Conservation (phyloP, 2,113 vertebrate genomes). For the Caloenas nicobarica region DNA sequence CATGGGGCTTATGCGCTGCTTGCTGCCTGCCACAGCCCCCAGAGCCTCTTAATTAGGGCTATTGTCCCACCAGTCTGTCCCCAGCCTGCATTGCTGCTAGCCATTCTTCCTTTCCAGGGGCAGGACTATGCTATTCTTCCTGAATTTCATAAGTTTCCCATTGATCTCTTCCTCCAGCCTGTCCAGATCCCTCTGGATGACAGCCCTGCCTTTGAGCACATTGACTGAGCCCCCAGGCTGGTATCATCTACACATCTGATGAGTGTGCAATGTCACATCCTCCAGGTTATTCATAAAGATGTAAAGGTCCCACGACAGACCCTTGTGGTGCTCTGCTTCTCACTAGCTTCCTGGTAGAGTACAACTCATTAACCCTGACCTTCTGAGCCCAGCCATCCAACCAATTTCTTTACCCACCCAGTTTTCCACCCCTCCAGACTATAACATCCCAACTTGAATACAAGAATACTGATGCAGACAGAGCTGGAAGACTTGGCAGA, state of each 20-base stretch:
- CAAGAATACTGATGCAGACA: not conserved
- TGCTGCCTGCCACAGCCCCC: not conserved
- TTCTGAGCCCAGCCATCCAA: not conserved
- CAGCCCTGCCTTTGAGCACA: not conserved
- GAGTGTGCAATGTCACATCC: not conserved
- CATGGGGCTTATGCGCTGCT: not conserved
- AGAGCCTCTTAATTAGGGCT: not conserved
- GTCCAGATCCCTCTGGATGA: too few species aligned
- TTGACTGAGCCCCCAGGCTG: not conserved
- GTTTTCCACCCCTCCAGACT: not conserved
- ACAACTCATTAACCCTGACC: not conserved
- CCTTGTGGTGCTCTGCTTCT: not conserved
- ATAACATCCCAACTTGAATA: not conserved
- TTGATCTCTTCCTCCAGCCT: not conserved
- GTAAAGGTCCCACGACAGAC: not conserved
- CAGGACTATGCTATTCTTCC: not conserved
- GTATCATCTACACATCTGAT: not conserved
- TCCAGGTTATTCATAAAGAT: not conserved
- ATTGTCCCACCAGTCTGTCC: not conserved
- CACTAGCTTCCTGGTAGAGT: not conserved
- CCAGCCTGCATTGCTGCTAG: not conserved
- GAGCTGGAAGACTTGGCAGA: not conserved
- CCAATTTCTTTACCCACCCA: not conserved
- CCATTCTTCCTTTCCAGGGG: not conserved
- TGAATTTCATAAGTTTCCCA: not conserved